These are phyloP conservation scores for Tiliacea citrago DNA, from an alignment of 2,888 invertebrate genomes.

Conservation along the genomic window DNA sequence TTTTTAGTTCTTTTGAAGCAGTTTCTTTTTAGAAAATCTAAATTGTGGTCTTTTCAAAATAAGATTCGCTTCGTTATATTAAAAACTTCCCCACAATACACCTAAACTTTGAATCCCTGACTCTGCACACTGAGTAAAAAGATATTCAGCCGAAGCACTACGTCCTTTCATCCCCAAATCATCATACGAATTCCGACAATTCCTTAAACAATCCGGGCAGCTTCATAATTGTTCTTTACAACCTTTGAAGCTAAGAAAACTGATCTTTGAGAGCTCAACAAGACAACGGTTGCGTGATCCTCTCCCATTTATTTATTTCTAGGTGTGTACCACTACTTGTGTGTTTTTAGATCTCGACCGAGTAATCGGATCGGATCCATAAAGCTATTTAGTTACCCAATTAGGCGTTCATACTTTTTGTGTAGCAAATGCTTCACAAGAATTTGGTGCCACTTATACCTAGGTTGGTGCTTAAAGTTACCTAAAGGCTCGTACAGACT, in stretches of 20 bases:
- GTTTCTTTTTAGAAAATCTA: neutral
- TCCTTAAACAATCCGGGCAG: neutral
- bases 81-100: neutral
- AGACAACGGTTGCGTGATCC: slow-evolving; percentile 20
- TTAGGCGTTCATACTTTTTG: slow-evolving; percentile 10
- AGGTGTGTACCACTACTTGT: slow-evolving; percentile 16
- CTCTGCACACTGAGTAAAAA: neutral
- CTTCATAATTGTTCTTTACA: slow-evolving; percentile 19
- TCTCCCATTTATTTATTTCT: slow-evolving; percentile 40
- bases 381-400: slow-evolving; percentile 22
- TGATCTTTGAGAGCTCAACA: slow-evolving; percentile 16
- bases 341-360: slow-evolving; percentile 4
- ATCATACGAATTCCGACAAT: slow-evolving; percentile 10
- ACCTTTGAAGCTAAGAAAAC: slow-evolving; percentile 24
- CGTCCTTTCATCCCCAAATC: neutral
- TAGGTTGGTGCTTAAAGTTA: neutral
- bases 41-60: neutral
- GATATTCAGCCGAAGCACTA: neutral
- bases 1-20: neutral
- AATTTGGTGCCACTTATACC: neutral
- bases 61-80: neutral
- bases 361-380: slow-evolving; percentile 12
- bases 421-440: too few species aligned
- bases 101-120: neutral
- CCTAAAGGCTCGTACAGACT: too few species aligned